A percentile compares a stretch with the other conserved stretches of the same genome.
These are phyloP conservation scores for Coturnix japonica DNA, from an alignment of 2,113 vertebrate species.

Conservation along the genomic window DNA sequence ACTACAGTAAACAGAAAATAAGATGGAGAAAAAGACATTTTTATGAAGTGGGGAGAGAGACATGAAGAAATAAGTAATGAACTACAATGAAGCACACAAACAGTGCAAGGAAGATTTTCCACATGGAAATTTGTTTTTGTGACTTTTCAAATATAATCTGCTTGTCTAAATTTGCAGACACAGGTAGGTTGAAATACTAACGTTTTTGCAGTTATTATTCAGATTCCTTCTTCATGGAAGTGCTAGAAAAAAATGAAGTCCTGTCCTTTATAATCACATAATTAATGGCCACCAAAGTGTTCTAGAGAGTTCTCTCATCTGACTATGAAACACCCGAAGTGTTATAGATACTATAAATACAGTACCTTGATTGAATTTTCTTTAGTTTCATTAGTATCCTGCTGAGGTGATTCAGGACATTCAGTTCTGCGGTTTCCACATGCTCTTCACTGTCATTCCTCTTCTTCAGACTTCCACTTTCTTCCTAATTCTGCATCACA, in stretches of 20 bases:
- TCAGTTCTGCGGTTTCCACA: background rate
- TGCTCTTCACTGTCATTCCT: background rate
- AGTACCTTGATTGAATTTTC: slow-evolving; percentile 53
- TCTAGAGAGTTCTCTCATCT: background rate
- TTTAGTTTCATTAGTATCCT: background rate
- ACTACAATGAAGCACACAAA: background rate
- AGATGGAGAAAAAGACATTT: background rate
- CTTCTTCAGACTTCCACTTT: background rate
- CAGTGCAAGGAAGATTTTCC: background rate
- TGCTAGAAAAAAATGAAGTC: background rate
- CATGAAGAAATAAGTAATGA: background rate
- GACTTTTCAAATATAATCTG: background rate
- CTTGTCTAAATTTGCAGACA: background rate
- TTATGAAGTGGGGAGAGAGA: background rate
- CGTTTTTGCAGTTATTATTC: background rate
- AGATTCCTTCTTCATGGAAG: background rate
- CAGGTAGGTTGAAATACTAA: background rate
- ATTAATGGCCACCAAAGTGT: background rate
- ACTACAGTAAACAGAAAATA: background rate
- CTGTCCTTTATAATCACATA: background rate
- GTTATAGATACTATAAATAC: background rate
- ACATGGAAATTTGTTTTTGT: background rate
- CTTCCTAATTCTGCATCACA: background rate
- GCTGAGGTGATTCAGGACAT: background rate
- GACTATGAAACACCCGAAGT: background rate